Percentiles rank a stretch among this genome's conserved stretches.
These are phyloP conservation scores for Archilochus colubris DNA, from an alignment of 2,113 vertebrate genomes.

Conservation along the genomic window DNA sequence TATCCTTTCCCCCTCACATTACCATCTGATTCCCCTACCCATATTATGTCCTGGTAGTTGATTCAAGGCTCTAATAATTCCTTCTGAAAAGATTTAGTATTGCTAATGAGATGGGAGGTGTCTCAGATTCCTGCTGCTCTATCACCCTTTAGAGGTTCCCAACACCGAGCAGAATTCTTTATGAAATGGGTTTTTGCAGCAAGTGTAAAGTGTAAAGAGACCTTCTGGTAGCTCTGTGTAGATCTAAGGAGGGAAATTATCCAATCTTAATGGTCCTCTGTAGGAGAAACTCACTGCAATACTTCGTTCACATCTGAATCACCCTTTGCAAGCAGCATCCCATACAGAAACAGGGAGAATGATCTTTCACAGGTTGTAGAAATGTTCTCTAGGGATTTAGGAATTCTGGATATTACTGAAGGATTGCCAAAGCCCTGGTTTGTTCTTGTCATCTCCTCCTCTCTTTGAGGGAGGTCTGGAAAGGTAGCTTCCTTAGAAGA, in stretches of 20 bases:
- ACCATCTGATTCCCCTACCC: slow-evolving; percentile 3
- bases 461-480: background rate
- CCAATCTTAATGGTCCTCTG: background rate
- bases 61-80: background rate
- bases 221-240: background rate
- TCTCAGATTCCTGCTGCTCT: background rate
- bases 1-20: background rate
- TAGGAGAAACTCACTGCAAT: background rate
- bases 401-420: background rate
- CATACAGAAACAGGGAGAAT: background rate
- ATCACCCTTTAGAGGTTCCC: background rate
- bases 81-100: background rate
- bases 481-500: background rate
- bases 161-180: background rate
- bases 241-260: accelerated
- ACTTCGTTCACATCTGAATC: accelerated
- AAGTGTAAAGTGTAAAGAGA: background rate
- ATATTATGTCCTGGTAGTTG: background rate
- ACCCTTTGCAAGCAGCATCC: background rate
- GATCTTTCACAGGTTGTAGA: background rate
- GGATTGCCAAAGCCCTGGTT: background rate
- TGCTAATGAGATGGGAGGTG: background rate
- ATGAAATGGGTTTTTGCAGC: background rate
- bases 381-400: background rate
- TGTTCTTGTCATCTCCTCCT: background rate